Evolutionary conservation across 2,888 invertebrate species (phyloP), one percentile per base, ranked within the genome.

Genomic region (Clanis bilineata): DNA sequence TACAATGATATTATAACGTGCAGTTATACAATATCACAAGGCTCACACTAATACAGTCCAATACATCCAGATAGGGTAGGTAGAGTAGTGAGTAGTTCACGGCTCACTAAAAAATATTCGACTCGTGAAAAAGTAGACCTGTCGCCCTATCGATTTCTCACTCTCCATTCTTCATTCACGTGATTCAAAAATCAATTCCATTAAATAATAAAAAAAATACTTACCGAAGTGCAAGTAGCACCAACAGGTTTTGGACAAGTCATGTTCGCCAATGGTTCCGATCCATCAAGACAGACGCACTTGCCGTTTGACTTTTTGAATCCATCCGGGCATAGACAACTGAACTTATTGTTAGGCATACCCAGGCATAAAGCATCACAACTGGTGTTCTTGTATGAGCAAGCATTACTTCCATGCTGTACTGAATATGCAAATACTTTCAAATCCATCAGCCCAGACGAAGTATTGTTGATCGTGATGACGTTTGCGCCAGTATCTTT

Each of bases 251-350:
- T 91, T 0, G 95, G 94, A 71, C 97, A 97, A 0, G 95, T 95
- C 75, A 95, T 94, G 76, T 96, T 96, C 0, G 86, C 83, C 36
- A 86, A 91, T 0, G 96, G 95, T 57, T 84, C 82, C 56, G 93
- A 82, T 0, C 94, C 95, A 59, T 96, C 96, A 0, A 96, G 96
- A 82, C 98, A 98, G 78, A 96, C 81, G 77, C 98, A 98, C 70
- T 93, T 93, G 0, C 93, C 93, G 15, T 82, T 78, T 0, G 72
- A 61, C 70, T 85, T 87, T 65, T 86, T 90, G 86, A 96, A 94
- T 0, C 96, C 96, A 74, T 97, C 96, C 0, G 97, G 97, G 77
- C 98, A 98, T 1, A 96, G 88, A 73, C 98, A 98, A 3, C 94
- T 93, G 71, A 93, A 93, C 0, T 90, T 92, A 57, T 94, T 93